These are phyloP conservation scores for Campylomormyrus numenius DNA, from an alignment of 2,113 vertebrate genomes.

Conservation along the genomic window DNA sequence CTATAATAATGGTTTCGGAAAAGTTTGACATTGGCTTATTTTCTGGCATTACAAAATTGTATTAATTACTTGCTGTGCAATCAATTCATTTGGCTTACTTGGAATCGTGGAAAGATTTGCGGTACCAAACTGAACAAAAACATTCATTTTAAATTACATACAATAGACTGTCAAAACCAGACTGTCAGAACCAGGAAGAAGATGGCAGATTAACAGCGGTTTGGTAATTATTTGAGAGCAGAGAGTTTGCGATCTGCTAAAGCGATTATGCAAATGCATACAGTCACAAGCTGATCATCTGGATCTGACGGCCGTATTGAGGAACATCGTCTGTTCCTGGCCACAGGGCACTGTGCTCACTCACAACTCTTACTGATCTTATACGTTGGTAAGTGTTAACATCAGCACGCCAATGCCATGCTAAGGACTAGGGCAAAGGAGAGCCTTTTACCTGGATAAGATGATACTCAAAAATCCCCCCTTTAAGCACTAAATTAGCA, in stretches of 20 bases:
- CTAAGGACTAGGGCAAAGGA: neutral
- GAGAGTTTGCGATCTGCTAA: neutral
- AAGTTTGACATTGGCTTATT: neutral
- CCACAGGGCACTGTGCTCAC: neutral
- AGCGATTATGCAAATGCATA: neutral
- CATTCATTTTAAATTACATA: neutral
- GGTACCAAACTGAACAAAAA: neutral
- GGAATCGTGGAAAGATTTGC: neutral
- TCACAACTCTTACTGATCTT: neutral
- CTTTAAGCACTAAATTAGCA: neutral
- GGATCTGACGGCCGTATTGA: neutral
- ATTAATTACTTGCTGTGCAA: neutral
- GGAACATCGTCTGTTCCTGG: neutral
- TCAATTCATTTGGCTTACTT: neutral
- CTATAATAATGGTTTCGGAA: neutral
- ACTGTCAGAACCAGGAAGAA: neutral
- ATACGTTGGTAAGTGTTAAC: neutral
- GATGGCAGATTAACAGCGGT: neutral
- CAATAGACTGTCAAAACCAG: neutral
- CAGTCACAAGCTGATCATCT: neutral
- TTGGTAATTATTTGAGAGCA: conserved; percentile 7
- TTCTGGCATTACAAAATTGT: neutral
- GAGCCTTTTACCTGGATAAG: neutral
- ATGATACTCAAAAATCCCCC: neutral
- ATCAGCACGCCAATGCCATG: neutral